Percentiles rank a stretch among this genome's conserved stretches.
Conservation (phyloP, 2,113 vertebrate genomes). For the Cacatua alba region DNA sequence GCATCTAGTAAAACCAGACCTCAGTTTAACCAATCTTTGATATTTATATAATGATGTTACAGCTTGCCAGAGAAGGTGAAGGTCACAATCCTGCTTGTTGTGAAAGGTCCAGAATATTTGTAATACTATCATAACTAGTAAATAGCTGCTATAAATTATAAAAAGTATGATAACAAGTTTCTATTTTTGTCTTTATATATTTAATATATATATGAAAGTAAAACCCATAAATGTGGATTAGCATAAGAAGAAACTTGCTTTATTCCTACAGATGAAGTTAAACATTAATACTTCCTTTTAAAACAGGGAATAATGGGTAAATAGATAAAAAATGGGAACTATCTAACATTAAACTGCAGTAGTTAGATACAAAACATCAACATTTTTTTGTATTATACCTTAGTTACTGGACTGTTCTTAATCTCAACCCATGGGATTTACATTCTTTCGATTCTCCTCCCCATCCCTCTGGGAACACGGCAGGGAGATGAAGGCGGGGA, state of each 20-base stretch:
- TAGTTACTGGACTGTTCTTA: not conserved
- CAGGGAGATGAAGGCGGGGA: not conserved
- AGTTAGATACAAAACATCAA: not conserved
- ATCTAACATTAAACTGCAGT: not conserved
- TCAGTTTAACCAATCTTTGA: not conserved
- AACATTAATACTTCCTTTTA: not conserved
- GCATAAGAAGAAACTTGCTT: not conserved
- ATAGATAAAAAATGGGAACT: not conserved
- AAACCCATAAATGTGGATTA: not conserved
- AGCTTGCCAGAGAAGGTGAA: conserved; percentile 31
- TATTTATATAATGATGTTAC: not conserved
- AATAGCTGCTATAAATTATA: no score
- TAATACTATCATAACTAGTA: not conserved
- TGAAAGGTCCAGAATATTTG: not conserved
- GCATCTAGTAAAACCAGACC: conserved; percentile 48
- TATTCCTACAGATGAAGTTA: not conserved
- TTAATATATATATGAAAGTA: not conserved
- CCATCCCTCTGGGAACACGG: not conserved
- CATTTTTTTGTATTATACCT: not conserved
- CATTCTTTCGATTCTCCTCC: not conserved
- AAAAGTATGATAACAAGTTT: no score
- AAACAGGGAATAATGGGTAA: not conserved
- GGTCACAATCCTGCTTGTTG: not conserved
- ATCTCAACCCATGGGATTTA: not conserved
- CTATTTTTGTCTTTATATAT: no score